phyloP scores from a whole-genome alignment of 1,140 invertebrate species.

The Drosophila pandora region DNA sequence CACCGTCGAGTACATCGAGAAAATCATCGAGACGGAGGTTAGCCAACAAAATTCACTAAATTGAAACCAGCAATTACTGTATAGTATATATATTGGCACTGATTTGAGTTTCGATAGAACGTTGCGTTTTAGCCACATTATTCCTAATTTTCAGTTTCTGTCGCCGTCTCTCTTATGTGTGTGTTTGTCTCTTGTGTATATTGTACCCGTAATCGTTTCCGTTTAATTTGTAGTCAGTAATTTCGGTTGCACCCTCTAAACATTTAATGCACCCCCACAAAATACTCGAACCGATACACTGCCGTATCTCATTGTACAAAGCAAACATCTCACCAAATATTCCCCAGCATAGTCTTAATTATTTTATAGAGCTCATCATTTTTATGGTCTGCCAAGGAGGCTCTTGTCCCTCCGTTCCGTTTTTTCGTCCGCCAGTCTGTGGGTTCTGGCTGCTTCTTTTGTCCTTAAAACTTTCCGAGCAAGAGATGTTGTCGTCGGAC shows the following conservation, averaged over 20 bases:
- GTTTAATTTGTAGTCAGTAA: slow-evolving; percentile 22
- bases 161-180: slow-evolving; percentile 47
- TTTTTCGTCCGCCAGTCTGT: background rate
- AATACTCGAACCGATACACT: slow-evolving; percentile 12
- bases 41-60: slow-evolving; percentile 44
- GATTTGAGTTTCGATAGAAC: slow-evolving; percentile 52
- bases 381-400: slow-evolving; percentile 38
- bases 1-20: slow-evolving; percentile 96
- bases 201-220: slow-evolving; percentile 38
- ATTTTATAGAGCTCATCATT: slow-evolving; percentile 73
- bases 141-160: slow-evolving; percentile 25
- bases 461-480: slow-evolving; percentile 9
- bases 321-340: slow-evolving; percentile 27
- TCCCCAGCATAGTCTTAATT: slow-evolving; percentile 56
- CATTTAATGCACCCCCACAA: slow-evolving; percentile 52
- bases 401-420: background rate
- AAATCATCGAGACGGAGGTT: slow-evolving; percentile 98
- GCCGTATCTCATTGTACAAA: slow-evolving; percentile 41
- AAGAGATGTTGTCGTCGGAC: slow-evolving; percentile 17
- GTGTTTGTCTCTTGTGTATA: slow-evolving; percentile 20
- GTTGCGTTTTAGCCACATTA: slow-evolving; percentile 32
- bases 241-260: slow-evolving; percentile 39
- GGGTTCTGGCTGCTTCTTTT: background rate
- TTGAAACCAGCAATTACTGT: slow-evolving; percentile 45
- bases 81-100: slow-evolving; percentile 59